Evolutionary conservation across 2,113 vertebrate genomes (phyloP).

Genomic region (Pipra filicauda): DNA sequence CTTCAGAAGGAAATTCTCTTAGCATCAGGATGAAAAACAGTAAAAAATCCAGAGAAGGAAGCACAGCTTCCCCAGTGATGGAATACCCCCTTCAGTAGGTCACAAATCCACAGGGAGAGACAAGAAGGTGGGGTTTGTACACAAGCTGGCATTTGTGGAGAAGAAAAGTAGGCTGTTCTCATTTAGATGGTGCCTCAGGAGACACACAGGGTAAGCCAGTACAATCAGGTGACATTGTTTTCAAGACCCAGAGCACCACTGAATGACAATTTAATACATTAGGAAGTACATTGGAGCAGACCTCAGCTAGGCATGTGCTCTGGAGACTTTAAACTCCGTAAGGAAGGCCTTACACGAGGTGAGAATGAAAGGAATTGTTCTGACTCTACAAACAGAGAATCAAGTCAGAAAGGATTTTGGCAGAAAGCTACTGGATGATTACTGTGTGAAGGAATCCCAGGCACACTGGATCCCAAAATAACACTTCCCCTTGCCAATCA

Average conservation of each 20-base stretch:
- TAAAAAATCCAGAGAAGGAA: not conserved
- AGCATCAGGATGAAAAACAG: not conserved
- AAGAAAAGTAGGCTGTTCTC: not conserved
- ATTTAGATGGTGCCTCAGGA: not conserved
- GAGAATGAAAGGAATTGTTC: not conserved
- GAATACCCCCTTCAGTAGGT: not conserved
- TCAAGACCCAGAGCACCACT: slow-evolving; percentile 45
- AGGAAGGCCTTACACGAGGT: not conserved
- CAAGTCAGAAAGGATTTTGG: not conserved
- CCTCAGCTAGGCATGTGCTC: not conserved
- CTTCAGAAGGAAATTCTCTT: not conserved
- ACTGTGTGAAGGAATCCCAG: not conserved
- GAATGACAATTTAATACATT: slow-evolving; percentile 44
- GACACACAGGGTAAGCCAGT: not conserved
- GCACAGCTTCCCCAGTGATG: not conserved
- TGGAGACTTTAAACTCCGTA: not conserved
- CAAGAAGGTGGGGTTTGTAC: not conserved
- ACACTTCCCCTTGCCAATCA: not conserved
- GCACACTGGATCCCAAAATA: slow-evolving; percentile 2
- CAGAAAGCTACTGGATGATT: not conserved
- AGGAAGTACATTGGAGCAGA: not conserved
- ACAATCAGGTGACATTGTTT: slow-evolving; percentile 21
- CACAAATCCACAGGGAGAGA: not conserved
- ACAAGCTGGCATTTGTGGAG: not conserved
- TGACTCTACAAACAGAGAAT: not conserved